A percentile compares a stretch with the other conserved stretches of the same genome.
These are phyloP conservation scores for Carabus problematicus DNA, from an alignment of 2,888 invertebrate species.

Conservation along the genomic window DNA sequence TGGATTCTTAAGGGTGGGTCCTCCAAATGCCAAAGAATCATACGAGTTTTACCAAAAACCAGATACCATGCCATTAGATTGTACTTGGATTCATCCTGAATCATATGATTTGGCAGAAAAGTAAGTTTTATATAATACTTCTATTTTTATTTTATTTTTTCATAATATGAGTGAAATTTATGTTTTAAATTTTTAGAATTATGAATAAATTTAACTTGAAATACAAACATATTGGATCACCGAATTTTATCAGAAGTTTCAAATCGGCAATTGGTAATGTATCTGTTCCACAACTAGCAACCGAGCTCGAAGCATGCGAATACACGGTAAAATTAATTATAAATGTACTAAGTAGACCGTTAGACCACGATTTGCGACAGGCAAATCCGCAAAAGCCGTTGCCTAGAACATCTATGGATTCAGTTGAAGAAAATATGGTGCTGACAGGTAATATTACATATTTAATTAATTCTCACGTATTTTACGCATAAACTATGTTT, in stretches of 20 bases:
- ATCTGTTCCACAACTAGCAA: constrained; percentile 58
- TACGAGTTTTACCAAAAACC: constrained; percentile 52
- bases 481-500: background rate
- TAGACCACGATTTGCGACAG: constrained; percentile 73
- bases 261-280: constrained; percentile 47
- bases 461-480: constrained; percentile 10
- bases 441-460: constrained; percentile 64
- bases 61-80: constrained; percentile 66
- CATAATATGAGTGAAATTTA: too few relatives aligned
- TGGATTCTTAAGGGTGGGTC: constrained; percentile 78
- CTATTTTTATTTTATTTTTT: too few relatives aligned
- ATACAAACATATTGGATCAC: constrained; percentile 57
- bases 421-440: constrained; percentile 67
- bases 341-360: constrained; percentile 74
- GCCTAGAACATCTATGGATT: constrained; percentile 74
- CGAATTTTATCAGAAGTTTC: constrained; percentile 57
- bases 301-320: constrained; percentile 65
- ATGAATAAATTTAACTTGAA: constrained; percentile 55
- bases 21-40: constrained; percentile 57
- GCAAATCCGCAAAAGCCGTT: constrained; percentile 72
- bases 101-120: constrained; percentile 76
- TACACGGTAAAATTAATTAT: constrained; percentile 73
- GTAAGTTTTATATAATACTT: constrained; percentile 59
- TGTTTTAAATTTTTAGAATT: constrained; percentile 51
- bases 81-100: constrained; percentile 93